Conservation (phyloP, 2,113 vertebrate species). For the Tachuris rubrigastra region DNA sequence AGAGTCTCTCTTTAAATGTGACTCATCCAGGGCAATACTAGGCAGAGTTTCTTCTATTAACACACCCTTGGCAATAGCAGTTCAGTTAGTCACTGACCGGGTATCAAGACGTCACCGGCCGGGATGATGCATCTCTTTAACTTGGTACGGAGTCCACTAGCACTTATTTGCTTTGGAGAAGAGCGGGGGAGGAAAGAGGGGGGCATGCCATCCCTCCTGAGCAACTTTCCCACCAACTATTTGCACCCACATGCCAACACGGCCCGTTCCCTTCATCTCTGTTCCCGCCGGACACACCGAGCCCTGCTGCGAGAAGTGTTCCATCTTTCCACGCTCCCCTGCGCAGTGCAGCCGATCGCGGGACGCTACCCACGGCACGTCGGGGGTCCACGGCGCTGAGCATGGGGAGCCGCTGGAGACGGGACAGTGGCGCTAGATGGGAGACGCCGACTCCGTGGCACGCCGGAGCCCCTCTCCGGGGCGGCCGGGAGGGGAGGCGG, state of each 20-base stretch:
- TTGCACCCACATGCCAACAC: rapidly evolving
- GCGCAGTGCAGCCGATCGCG: rapidly evolving
- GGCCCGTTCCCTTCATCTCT: not conserved
- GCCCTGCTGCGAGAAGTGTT: not conserved
- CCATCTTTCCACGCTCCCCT: rapidly evolving
- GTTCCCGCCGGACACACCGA: not conserved
- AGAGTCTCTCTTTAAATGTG: slow-evolving; percentile 18
- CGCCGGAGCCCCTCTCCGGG: not conserved
- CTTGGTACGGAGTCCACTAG: not conserved
- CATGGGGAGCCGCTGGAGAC: not conserved
- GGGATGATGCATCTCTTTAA: not conserved
- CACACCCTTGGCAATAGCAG: slow-evolving; percentile 52
- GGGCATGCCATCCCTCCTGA: not conserved
- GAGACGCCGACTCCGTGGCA: not conserved
- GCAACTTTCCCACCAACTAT: not conserved
- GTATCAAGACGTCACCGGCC: slow-evolving; percentile 5
- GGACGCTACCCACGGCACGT: not conserved
- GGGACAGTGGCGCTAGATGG: rapidly evolving
- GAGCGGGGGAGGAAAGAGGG: not conserved
- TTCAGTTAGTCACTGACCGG: slow-evolving; percentile 44
- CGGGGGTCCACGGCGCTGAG: not conserved
- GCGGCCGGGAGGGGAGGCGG: not conserved
- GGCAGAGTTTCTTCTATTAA: slow-evolving; percentile 15
- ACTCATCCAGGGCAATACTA: slow-evolving; percentile 45
- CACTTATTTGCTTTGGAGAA: not conserved